Conservation (phyloP, 1,140 invertebrate genomes). For the Trichonephila clavipes region DNA sequence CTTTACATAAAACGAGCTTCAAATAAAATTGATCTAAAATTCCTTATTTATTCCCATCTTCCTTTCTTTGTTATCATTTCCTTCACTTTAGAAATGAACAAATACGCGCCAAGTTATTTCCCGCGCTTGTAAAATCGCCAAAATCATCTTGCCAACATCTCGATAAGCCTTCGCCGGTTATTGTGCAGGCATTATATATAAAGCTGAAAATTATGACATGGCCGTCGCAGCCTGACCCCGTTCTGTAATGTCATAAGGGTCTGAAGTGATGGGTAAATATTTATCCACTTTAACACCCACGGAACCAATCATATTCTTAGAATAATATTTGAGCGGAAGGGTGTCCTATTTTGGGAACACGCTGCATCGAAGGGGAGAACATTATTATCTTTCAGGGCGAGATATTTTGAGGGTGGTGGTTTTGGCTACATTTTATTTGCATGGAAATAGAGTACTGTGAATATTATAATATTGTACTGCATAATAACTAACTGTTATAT, state of each 20-base stretch:
- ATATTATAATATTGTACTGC: neutral
- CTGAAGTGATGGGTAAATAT: slow-evolving; percentile 51
- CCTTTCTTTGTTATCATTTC: neutral
- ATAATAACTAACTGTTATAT: no score
- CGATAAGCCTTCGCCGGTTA: neutral
- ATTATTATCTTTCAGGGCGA: slow-evolving; percentile 42
- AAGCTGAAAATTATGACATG: slow-evolving; percentile 57
- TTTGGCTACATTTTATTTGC: neutral
- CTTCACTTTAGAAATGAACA: neutral
- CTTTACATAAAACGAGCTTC: no score
- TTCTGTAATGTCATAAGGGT: slow-evolving; percentile 40
- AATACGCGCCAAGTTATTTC: neutral
- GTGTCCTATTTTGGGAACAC: slow-evolving; percentile 18
- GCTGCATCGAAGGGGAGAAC: neutral
- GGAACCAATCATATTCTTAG: slow-evolving; percentile 61
- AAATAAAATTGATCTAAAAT: neutral
- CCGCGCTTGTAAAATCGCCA: neutral
- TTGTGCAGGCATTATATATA: neutral
- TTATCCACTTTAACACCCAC: slow-evolving; percentile 52
- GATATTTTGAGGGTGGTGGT: neutral
- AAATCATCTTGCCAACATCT: neutral
- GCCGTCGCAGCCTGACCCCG: neutral
- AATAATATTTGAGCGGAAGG: slow-evolving; percentile 57
- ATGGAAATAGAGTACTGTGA: neutral
- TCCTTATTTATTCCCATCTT: neutral